phyloP scores from a whole-genome alignment of 2,113 vertebrate genomes.

The Phodopus roborovskii region DNA sequence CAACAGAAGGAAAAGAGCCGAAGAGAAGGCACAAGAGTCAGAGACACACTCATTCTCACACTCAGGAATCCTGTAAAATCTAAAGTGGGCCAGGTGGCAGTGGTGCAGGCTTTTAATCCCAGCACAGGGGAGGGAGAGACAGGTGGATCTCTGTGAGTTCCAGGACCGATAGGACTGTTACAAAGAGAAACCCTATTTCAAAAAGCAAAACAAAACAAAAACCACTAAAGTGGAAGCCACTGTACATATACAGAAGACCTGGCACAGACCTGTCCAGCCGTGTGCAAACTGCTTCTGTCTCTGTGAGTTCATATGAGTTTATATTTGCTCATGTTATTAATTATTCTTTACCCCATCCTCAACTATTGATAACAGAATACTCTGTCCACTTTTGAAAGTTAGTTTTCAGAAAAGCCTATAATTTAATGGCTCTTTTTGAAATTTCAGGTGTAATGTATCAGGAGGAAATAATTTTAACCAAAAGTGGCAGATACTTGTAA shows the following conservation, averaged over 20 bases:
- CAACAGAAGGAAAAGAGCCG: not conserved
- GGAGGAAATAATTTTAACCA: constrained; percentile 46
- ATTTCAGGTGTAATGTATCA: constrained; percentile 48
- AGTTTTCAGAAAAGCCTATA: constrained; percentile 26
- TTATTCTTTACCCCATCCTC: not conserved
- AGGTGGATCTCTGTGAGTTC: too few relatives aligned
- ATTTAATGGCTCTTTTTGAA: constrained; percentile 53
- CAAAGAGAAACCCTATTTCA: too few relatives aligned
- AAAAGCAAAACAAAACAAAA: too few relatives aligned
- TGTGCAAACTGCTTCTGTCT: not conserved
- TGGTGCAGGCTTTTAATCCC: too few relatives aligned
- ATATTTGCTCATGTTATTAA: not conserved
- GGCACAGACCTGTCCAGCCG: not conserved
- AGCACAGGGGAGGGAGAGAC: too few relatives aligned
- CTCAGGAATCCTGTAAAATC: not conserved
- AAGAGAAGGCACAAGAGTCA: not conserved
- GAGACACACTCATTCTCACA: not conserved
- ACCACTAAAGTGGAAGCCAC: not conserved
- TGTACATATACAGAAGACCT: not conserved
- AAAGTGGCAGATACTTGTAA: constrained; percentile 46
- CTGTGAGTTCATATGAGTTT: not conserved
- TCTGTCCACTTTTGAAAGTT: constrained; percentile 20
- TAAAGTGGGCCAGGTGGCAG: too few relatives aligned
- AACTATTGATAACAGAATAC: constrained; percentile 39
- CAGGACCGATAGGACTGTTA: too few relatives aligned